phyloP scores from a whole-genome alignment of 2,888 invertebrate species.

The Allygus modestus region DNA sequence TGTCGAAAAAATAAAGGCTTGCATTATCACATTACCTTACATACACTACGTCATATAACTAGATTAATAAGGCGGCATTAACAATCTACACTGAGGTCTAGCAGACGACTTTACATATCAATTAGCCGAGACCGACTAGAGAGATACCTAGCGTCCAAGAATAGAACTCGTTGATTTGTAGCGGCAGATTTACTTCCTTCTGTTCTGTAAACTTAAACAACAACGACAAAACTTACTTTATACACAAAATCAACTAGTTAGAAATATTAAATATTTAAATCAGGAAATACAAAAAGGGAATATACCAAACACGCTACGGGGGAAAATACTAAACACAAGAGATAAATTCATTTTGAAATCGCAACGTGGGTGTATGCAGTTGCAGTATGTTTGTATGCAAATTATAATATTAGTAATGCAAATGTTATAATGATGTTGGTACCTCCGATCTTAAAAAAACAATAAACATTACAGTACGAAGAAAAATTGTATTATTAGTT shows the following conservation, averaged over 20 bases:
- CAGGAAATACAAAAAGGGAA: no score
- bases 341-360: no score
- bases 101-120: slow-evolving; percentile 56
- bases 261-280: no score
- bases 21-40: slow-evolving; percentile 54
- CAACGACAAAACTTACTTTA: background rate
- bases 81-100: slow-evolving; percentile 44
- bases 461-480: no score
- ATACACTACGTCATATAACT: slow-evolving; percentile 31
- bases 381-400: no score
- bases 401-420: no score
- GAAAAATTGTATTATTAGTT: no score
- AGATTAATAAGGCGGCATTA: slow-evolving; percentile 46
- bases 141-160: slow-evolving; percentile 54
- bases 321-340: no score
- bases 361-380: no score
- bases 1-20: slow-evolving; percentile 34
- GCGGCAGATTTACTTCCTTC: slow-evolving; percentile 42
- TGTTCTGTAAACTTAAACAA: slow-evolving; percentile 3
- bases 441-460: no score
- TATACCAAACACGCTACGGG: no score
- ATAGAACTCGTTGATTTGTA: slow-evolving; percentile 49
- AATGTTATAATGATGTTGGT: no score
- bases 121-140: slow-evolving; percentile 26
- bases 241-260: background rate